Evolutionary conservation across 2,113 vertebrate species (phyloP), one percentile per base, ranked within the genome.

Genomic region (Phyllopteryx taeniolatus): DNA sequence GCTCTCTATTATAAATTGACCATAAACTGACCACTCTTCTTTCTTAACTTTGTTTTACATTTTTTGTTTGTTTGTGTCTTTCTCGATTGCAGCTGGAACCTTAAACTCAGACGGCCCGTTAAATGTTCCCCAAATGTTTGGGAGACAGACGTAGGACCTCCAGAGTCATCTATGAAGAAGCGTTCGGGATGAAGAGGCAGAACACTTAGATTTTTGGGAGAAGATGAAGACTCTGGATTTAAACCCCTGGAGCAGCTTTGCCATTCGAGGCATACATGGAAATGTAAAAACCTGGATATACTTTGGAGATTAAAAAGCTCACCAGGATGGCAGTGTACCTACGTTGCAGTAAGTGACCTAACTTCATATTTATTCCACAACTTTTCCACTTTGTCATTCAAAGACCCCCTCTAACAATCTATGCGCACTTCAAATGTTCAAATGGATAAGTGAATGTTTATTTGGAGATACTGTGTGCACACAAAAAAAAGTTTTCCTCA

Each of bases 171-270:
- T 72, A 76, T 82, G 83, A 76, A 78, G 71, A 73, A 4, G 74
- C 71, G 81, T 83, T 81, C 68, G 75, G 88, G 90, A 90, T 90
- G 88, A 88, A 77, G 70, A 79, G 61, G 72, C 81, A 51, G 67
- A 60, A 74, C 82, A 64, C 59, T 73, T 84, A 82, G 77, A 70
- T 76, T 78, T 80, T 39, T 82, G 15, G 82, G 80, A 86, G 75
- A 70, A 86, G 83, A 77, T 80, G 77, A 83, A 73, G 79, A 83
- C 80, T 86, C 59, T 75, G 88, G 90, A 90, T 85, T 90, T 82
- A 83, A 81, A 88, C 81, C 72, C 73, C 76, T 83, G 71, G 77
- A 76, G 67, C 77, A 83, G 73, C 78, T 74, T 67, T 74, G 62
- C 85, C 79, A 2, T 85, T 84, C 81, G 43, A 79, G 73, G 73